Percentiles rank a stretch among this genome's conserved stretches.
phyloP scores from a whole-genome alignment of 2,888 invertebrate species.

The Mesorhabditis spiculigera region DNA sequence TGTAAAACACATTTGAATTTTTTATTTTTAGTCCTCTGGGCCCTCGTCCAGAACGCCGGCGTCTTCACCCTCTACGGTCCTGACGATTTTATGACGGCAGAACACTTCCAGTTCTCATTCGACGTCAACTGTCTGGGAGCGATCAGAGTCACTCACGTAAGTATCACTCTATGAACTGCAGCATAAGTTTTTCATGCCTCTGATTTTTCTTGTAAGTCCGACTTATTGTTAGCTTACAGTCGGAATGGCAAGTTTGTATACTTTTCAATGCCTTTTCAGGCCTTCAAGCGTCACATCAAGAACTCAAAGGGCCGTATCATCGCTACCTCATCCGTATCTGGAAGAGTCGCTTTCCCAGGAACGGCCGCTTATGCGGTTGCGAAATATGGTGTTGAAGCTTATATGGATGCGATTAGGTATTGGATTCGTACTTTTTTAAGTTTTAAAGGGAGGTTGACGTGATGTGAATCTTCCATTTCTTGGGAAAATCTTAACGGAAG shows the following conservation, averaged over 20 bases:
- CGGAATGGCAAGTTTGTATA: not conserved
- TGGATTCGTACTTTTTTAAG: not conserved
- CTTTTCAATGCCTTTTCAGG: constrained; percentile 20
- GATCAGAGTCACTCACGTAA: constrained; percentile 45
- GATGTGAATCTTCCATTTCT: not conserved
- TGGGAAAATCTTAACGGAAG: too few species aligned
- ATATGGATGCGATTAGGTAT: constrained; percentile 46
- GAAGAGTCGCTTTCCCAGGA: constrained; percentile 47
- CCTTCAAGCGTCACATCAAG: constrained; percentile 48
- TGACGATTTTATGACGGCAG: constrained; percentile 82
- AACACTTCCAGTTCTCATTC: constrained; percentile 69
- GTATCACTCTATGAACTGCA: constrained; percentile 7
- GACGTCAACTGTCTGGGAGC: constrained; percentile 77
- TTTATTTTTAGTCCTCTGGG: too few species aligned
- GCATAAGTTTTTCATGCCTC: too few species aligned
- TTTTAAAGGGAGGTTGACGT: not conserved
- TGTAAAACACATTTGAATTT: too few species aligned
- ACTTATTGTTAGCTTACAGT: too few species aligned
- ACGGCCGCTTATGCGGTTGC: constrained; percentile 42
- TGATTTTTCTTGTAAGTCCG: too few species aligned
- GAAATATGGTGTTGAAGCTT: constrained; percentile 47
- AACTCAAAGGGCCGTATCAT: constrained; percentile 59
- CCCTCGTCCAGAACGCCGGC: too few species aligned
- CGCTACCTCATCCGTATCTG: constrained; percentile 60
- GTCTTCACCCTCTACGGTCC: constrained; percentile 80